These are phyloP conservation scores for Scalopus aquaticus DNA, from an alignment of 2,113 vertebrate species.

Conservation along the genomic window DNA sequence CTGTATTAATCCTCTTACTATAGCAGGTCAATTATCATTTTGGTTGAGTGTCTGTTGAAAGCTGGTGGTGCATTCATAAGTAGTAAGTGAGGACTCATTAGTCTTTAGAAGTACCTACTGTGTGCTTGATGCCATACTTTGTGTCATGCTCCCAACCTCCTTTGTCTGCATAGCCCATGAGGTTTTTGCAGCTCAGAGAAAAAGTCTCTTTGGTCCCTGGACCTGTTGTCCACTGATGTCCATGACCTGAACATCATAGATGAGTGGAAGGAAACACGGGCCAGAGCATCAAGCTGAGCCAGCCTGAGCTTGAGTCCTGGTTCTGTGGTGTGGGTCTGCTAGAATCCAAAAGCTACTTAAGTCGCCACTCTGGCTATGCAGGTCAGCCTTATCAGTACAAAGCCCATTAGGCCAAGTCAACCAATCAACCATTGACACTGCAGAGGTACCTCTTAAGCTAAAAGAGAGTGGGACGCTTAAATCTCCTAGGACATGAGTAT, in stretches of 20 bases:
- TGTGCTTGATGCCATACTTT: background rate
- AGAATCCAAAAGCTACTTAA: too few species aligned
- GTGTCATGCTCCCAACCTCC: background rate
- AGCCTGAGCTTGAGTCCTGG: background rate
- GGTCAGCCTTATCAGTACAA: too few species aligned
- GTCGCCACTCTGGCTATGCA: too few species aligned
- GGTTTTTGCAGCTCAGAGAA: background rate
- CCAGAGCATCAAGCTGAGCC: background rate
- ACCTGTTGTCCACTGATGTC: background rate
- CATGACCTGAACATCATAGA: background rate
- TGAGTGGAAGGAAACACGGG: background rate
- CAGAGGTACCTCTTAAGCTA: too few species aligned
- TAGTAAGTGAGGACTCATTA: background rate
- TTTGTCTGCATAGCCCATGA: background rate
- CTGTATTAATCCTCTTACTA: background rate
- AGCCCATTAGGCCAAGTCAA: too few species aligned
- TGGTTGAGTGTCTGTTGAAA: background rate
- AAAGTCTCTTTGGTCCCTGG: background rate
- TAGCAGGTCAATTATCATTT: background rate
- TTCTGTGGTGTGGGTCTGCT: fast-evolving
- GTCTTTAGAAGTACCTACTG: background rate
- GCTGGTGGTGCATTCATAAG: background rate
- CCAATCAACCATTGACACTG: too few species aligned
- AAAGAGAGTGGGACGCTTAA: too few species aligned
- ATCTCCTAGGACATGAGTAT: too few species aligned